phyloP scores from a whole-genome alignment of 2,113 vertebrate genomes.

The Larimichthys crocea region DNA sequence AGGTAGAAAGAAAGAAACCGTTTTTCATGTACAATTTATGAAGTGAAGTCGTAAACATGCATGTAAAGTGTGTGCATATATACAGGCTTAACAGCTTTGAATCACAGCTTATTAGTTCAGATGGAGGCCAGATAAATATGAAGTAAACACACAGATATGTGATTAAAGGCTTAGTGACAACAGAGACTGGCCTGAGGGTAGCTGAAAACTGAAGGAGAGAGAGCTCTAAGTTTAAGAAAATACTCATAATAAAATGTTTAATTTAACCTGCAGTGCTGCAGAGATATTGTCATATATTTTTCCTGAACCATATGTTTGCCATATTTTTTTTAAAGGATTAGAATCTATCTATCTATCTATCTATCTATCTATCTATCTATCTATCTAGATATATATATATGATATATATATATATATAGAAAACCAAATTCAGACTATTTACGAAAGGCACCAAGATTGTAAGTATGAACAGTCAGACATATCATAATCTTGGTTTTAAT shows the following conservation, averaged over 20 bases:
- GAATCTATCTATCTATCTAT: no score
- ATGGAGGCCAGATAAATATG: slow-evolving; percentile 31
- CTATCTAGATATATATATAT: no score
- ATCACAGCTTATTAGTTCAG: slow-evolving; percentile 25
- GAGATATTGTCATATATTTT: neutral
- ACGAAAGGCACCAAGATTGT: neutral
- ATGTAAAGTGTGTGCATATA: neutral
- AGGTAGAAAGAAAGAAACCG: neutral
- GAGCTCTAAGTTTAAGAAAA: slow-evolving; percentile 7
- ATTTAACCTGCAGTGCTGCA: neutral
- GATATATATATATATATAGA: no score
- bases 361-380: no score
- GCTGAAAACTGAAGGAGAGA: neutral
- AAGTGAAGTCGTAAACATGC: neutral
- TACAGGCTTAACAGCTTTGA: neutral
- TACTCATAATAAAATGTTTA: slow-evolving; percentile 11
- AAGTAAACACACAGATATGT: slow-evolving; percentile 35
- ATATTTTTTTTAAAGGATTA: neutral
- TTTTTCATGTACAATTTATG: neutral
- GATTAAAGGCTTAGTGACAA: slow-evolving; percentile 53
- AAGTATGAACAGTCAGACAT: neutral
- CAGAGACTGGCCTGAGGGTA: slow-evolving; percentile 21
- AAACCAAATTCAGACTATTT: no score
- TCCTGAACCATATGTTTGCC: neutral
- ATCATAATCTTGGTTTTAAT: neutral